Evolutionary conservation across 2,888 invertebrate species (phyloP).

Genomic region (Pteria penguin): DNA sequence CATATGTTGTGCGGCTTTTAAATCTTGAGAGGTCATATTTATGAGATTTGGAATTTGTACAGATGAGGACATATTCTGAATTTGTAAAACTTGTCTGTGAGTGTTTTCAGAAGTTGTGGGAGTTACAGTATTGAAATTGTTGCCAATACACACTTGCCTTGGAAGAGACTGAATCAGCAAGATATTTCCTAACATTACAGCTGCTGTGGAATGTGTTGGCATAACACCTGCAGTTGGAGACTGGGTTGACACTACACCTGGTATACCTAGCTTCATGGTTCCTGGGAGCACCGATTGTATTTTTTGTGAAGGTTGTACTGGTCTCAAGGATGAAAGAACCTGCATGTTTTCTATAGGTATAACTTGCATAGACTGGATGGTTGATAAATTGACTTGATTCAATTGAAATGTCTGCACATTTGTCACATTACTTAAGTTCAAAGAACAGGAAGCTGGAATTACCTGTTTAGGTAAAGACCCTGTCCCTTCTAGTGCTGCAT

Average conservation of each 20-base stretch:
- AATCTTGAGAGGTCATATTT: background rate
- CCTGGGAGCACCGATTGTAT: background rate
- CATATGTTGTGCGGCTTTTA: background rate
- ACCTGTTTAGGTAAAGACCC: slow-evolving; percentile 11
- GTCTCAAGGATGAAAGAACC: slow-evolving; percentile 6
- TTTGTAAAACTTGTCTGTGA: slow-evolving; percentile 3
- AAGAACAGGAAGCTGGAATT: slow-evolving; percentile 16
- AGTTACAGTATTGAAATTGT: background rate
- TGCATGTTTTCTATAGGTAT: slow-evolving; percentile 38
- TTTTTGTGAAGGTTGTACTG: background rate
- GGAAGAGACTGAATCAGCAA: slow-evolving; percentile 28
- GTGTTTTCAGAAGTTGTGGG: background rate
- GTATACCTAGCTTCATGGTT: background rate
- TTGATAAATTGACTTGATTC: slow-evolving; percentile 18
- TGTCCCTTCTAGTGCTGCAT: slow-evolving; percentile 40
- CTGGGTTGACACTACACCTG: background rate
- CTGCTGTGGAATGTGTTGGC: slow-evolving; percentile 21
- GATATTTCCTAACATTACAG: slow-evolving; percentile 32
- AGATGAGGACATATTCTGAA: slow-evolving; percentile 1
- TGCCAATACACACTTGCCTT: slow-evolving; percentile 1
- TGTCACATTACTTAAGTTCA: slow-evolving; percentile 27
- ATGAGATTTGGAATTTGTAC: background rate
- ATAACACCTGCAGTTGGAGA: background rate
- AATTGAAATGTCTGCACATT: slow-evolving; percentile 29
- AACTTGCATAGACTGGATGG: slow-evolving; percentile 35